Base-by-base conservation (phyloP, 2,797 vertebrate genomes). In the Salarias fasciatus region DNA sequence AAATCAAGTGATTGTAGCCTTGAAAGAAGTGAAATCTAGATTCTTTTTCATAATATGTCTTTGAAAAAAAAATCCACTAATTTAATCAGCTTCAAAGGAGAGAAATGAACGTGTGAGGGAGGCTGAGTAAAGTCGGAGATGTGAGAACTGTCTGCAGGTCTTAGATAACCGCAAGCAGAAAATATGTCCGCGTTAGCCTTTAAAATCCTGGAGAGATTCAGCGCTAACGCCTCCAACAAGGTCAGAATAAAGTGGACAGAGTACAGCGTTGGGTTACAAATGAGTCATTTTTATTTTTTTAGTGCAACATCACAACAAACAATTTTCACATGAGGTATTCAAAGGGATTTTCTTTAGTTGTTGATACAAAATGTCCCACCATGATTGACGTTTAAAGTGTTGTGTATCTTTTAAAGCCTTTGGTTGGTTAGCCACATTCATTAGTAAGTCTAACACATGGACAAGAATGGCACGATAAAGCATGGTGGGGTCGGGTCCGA, bases 291-390 rank as follows among this genome's bases (percentile, higher is more conserved):
- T 93, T 90, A 84, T 90, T 91, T 88, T 91, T 91, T 93, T 93
- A 93, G 93, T 93, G 92, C 92, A 94, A 94, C 91, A 93, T 91
- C 92, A 94, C 93, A 92, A 93, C 93, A 92, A 93, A 94, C 92
- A 93, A 91, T 91, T 92, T 91, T 93, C 91, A 94, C 92, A 94
- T 94, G 93, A 93, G 93, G 92, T 94, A 94, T 93, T 93, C 91
- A 93, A 92, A 93, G 92, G 80, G 91, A 90, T 93, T 92, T 43
- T 91, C 87, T 89, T 89, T 80, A 90, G 88, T 91, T 86, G 87
- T 90, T 86, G 87, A 91, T 93, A 94, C 90, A 93, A 92, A 93
- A 94, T 91, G 92, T 92, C 92, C 92, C 91, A 92, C 92, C 91
- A 91, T 90, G 90, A 92, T 92, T 92, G 90, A 93, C 86, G 86